These are phyloP conservation scores for Eupithecia vulgata DNA, from an alignment of 2,888 invertebrate species.

Conservation along the genomic window DNA sequence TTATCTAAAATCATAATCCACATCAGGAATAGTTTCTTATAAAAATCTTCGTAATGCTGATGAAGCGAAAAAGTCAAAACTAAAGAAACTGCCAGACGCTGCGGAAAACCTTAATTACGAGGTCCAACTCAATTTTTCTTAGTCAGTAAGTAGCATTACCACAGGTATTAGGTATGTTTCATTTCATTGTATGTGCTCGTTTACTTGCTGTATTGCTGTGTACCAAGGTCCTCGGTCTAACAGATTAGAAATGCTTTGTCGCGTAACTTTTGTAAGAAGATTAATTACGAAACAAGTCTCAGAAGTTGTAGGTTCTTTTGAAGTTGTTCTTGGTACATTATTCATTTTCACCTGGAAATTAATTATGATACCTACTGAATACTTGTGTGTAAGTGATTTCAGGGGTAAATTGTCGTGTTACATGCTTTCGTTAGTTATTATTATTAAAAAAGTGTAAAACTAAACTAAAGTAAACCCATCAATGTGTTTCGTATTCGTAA, in stretches of 20 bases:
- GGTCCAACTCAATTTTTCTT: background rate
- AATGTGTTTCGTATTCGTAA: background rate
- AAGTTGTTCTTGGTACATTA: constrained; percentile 10
- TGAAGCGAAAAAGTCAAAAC: background rate
- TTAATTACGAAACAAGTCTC: constrained; percentile 18
- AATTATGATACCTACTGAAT: constrained; percentile 1
- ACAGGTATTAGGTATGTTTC: background rate
- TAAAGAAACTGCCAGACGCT: background rate
- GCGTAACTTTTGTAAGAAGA: constrained; percentile 17
- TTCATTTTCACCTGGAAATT: constrained; percentile 6
- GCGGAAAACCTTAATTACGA: constrained; percentile 15
- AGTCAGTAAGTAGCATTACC: constrained; percentile 11
- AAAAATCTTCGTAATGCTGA: background rate
- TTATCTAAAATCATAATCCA: background rate
- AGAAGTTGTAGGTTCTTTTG: constrained; percentile 12
- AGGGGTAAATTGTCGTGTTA: background rate
- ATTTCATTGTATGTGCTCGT: background rate
- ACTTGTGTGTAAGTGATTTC: background rate
- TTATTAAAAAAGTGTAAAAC: too few species aligned
- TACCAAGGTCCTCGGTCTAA: background rate
- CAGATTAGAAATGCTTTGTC: constrained; percentile 24
- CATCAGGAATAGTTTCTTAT: background rate
- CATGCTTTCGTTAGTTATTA: too few species aligned
- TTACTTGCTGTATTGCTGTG: background rate
- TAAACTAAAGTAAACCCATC: background rate